Evolutionary conservation across 2,888 invertebrate species (phyloP).

Genomic region (Drosophila longiperda): DNA sequence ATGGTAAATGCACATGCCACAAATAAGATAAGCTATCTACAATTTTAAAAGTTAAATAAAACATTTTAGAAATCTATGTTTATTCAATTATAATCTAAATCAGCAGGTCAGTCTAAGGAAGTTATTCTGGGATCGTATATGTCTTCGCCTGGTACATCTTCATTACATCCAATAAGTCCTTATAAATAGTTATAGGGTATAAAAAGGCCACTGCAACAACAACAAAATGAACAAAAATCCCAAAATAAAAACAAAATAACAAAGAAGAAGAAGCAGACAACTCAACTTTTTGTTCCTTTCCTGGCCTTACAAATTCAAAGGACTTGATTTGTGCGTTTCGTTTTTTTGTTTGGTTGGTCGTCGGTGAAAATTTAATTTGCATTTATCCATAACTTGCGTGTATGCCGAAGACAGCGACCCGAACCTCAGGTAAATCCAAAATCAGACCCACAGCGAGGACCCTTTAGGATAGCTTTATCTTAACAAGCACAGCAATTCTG

Average conservation of each 20-base stretch:
- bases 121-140: neutral
- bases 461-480: conserved; percentile 32
- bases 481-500: conserved; percentile 8
- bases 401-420: conserved; percentile 27
- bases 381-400: conserved; percentile 73
- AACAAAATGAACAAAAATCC: conserved; percentile 9
- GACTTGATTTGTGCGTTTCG: conserved; percentile 51
- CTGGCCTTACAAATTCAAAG: conserved; percentile 39
- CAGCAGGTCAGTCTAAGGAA: neutral
- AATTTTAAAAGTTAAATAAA: neutral
- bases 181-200: conserved; percentile 1
- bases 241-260: conserved; percentile 19
- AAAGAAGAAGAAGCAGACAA: conserved; percentile 22
- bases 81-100: neutral
- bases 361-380: conserved; percentile 73
- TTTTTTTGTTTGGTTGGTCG: conserved; percentile 46
- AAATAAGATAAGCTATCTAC: neutral
- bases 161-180: neutral
- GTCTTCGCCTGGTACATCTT: neutral
- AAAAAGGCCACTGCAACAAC: conserved; percentile 31
- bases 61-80: neutral
- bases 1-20: neutral
- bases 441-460: neutral
- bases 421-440: conserved; percentile 10
- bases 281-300: conserved; percentile 16